Base-by-base conservation (phyloP, 2,113 vertebrate genomes). In the Tamias sibiricus region DNA sequence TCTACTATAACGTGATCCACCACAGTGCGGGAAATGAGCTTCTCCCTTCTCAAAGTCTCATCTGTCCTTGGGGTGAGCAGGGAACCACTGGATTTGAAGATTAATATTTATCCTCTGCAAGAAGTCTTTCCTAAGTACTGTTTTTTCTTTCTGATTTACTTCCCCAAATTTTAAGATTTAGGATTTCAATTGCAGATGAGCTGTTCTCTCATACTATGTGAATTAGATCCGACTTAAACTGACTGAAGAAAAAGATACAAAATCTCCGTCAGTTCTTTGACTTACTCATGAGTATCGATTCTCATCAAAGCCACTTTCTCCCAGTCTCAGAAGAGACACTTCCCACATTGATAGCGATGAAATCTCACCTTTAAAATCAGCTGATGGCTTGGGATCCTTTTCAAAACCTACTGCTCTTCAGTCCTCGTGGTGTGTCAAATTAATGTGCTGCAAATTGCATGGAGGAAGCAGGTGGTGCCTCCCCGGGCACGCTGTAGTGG, bases 321-420 rank as follows among this genome's bases (percentile, higher is more conserved):
- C 44, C 6, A 10, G 66, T 35, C 10, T 0, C 0, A 4, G 40
- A 32, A 83, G n/a, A 47, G 28, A 76, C 0, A 0, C 24, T 30
- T 54, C 52, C 8, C 74, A 40, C 32, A 12, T 19, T 1, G 9
- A 22, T 1, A 19, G n/a, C 0, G 1, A 57, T 9, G 54, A 77
- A 77, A 7, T 20, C 40, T 52, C 3, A 35, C 42, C 57, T 30
- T 84, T 80, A 17, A 68, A 49, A 83, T 2, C 4, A 54, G 59
- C 52, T 59, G 62, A 2, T 44, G 9, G 11, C 8, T 44, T 59
- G 71, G 11, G 0, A 44, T 9, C 28, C 17, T 4, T 10, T 32
- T 89, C 42, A 7, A 44, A 28, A 32, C 76, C 79, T 30, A 1
- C 13, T 13, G 32, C 44, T 2, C 7, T 1, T 2, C 32, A 49